These are phyloP conservation scores for Altica lythri DNA, from an alignment of 2,888 invertebrate species.

Conservation along the genomic window DNA sequence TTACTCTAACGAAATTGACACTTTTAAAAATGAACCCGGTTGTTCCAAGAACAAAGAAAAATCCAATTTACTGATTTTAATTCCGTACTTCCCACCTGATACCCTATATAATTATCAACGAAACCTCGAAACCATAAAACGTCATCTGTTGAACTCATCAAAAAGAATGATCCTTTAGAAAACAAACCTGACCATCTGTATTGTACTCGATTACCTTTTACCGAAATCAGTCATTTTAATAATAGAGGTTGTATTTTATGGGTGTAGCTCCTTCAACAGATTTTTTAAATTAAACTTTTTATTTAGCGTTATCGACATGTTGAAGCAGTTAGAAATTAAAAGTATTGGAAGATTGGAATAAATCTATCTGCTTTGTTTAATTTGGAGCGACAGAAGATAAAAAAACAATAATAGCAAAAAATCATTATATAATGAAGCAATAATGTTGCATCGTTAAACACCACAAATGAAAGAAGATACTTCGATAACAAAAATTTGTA, in stretches of 20 bases:
- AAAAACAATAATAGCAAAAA: too few relatives aligned
- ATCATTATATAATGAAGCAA: too few relatives aligned
- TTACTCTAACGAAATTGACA: slow-evolving; percentile 8
- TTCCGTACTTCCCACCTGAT: slow-evolving; percentile 16
- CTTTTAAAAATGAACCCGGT: slow-evolving; percentile 2
- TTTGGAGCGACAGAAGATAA: too few relatives aligned
- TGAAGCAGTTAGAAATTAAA: too few relatives aligned
- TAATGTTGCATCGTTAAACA: too few relatives aligned
- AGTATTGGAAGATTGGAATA: too few relatives aligned
- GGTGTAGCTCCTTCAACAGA: background rate
- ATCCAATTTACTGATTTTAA: slow-evolving; percentile 22
- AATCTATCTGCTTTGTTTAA: too few relatives aligned
- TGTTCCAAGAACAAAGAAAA: slow-evolving; percentile 15
- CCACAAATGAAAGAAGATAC: too few relatives aligned
- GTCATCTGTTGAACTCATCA: slow-evolving; percentile 13
- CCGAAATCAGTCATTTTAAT: background rate
- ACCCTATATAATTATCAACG: slow-evolving; percentile 20
- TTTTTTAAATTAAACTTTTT: background rate
- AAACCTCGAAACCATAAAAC: slow-evolving; percentile 10
- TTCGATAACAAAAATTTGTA: too few relatives aligned
- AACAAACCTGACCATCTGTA: slow-evolving; percentile 13
- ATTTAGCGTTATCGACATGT: too few relatives aligned
- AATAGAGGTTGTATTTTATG: slow-evolving; percentile 4
- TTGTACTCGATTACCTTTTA: background rate
- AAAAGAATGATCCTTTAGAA: background rate